phyloP scores from a whole-genome alignment of 2,113 vertebrate species.

The Rhineura floridana region DNA sequence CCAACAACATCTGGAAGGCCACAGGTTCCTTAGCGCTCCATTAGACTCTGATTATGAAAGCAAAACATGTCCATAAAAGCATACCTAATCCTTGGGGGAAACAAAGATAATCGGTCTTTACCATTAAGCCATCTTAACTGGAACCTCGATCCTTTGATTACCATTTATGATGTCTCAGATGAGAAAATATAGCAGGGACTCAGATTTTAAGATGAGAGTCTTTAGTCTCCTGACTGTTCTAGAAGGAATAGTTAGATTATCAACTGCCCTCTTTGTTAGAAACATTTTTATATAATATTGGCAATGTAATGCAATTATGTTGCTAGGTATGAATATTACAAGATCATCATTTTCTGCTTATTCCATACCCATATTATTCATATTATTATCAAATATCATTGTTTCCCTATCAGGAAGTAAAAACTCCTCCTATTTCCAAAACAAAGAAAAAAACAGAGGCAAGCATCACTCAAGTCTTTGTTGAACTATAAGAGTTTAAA shows the following conservation, averaged over 20 bases:
- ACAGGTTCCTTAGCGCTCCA: not conserved
- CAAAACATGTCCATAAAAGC: not conserved
- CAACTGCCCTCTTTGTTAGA: not conserved
- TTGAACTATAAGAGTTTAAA: conserved; percentile 18
- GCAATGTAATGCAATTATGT: not conserved
- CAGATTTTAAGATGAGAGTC: not conserved
- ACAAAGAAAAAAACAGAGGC: conserved; percentile 1
- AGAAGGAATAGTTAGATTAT: not conserved
- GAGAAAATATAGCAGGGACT: not conserved
- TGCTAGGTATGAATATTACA: fast-evolving
- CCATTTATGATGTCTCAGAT: not conserved
- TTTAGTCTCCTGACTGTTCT: not conserved
- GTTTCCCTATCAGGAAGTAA: conserved; percentile 23
- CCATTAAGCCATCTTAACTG: no score
- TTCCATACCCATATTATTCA: not conserved
- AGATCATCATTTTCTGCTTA: conserved; percentile 39
- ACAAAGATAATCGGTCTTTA: no score
- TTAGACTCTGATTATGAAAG: not conserved
- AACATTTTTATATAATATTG: not conserved
- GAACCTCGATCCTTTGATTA: not conserved
- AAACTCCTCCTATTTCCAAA: conserved; percentile 16
- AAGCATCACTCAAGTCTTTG: conserved; percentile 25
- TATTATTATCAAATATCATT: conserved; percentile 16
- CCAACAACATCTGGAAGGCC: no score
- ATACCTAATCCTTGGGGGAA: no score